These are phyloP conservation scores for Sylvilagus bachmani DNA, from an alignment of 2,113 vertebrate genomes.

Conservation along the genomic window DNA sequence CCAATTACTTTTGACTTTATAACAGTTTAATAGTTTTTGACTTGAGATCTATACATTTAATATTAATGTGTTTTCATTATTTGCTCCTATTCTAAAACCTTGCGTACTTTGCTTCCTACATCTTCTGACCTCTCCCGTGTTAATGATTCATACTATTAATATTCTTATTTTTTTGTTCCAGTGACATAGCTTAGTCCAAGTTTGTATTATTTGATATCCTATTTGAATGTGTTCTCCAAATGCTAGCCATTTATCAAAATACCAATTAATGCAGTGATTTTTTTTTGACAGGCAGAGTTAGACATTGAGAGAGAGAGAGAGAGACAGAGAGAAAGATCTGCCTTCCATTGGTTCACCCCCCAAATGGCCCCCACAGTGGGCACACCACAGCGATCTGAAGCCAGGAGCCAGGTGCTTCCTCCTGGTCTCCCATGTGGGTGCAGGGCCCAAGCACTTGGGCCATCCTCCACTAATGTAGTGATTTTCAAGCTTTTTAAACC, in stretches of 20 bases:
- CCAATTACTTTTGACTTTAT: conserved; percentile 44
- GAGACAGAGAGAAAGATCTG: too few species aligned
- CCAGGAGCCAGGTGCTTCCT: too few species aligned
- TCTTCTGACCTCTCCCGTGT: background rate
- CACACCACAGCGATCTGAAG: too few species aligned
- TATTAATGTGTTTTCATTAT: conserved; percentile 48
- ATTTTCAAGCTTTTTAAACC: conserved; percentile 52
- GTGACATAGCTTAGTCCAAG: background rate
- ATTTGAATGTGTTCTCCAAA: conserved; percentile 26
- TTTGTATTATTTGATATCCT: conserved; percentile 22
- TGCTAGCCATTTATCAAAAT: conserved; percentile 43
- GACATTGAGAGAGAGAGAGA: too few species aligned
- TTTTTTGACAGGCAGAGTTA: too few species aligned
- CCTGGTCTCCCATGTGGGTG: too few species aligned
- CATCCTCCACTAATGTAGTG: background rate
- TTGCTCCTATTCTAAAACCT: background rate
- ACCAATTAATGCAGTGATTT: background rate
- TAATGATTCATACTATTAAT: background rate
- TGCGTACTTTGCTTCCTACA: background rate
- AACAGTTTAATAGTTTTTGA: conserved; percentile 39
- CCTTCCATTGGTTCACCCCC: too few species aligned
- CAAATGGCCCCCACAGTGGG: too few species aligned
- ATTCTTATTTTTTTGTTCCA: conserved; percentile 20
- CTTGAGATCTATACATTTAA: conserved; percentile 7
- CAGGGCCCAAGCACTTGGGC: too few species aligned